Percentiles rank a stretch among this genome's conserved stretches.
These are phyloP conservation scores for Acrobasis suavella DNA, from an alignment of 2,888 invertebrate genomes.

Conservation along the genomic window DNA sequence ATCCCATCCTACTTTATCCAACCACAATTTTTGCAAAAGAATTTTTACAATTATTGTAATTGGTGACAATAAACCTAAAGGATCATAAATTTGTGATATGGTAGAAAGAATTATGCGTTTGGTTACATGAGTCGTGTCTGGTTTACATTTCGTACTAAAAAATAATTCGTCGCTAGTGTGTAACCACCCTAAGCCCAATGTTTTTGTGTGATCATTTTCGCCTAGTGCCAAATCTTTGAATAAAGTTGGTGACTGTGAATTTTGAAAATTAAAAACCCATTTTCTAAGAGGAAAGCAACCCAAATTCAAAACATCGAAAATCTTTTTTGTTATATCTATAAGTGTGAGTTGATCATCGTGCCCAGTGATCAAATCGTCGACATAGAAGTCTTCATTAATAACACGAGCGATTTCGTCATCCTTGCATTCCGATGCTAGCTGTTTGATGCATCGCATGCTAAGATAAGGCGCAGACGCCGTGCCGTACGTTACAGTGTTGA, in stretches of 20 bases:
- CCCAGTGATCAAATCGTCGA: constrained; percentile 38
- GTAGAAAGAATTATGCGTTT: background rate
- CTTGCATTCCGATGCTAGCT: constrained; percentile 16
- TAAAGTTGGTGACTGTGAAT: no score
- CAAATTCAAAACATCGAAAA: no score
- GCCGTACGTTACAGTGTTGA: constrained; percentile 26
- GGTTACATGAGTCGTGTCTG: background rate
- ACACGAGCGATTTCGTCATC: background rate
- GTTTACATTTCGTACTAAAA: constrained; percentile 4
- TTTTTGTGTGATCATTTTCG: constrained; percentile 28
- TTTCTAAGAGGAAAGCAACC: no score
- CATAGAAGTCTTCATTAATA: constrained; percentile 34
- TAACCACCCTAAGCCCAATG: constrained; percentile 32
- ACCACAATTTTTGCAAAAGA: constrained; percentile 29
- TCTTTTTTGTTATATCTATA: no score
- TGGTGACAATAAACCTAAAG: background rate
- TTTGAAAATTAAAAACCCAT: no score
- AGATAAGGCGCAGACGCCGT: constrained; percentile 1
- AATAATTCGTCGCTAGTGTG: constrained; percentile 26
- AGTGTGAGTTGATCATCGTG: background rate
- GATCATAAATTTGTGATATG: background rate
- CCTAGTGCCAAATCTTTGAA: no score
- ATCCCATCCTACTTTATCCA: constrained; percentile 28
- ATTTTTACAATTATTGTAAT: constrained; percentile 27
- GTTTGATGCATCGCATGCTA: constrained; percentile 35